Conservation (phyloP, 2,888 invertebrate genomes). For the Torymus auratus region DNA sequence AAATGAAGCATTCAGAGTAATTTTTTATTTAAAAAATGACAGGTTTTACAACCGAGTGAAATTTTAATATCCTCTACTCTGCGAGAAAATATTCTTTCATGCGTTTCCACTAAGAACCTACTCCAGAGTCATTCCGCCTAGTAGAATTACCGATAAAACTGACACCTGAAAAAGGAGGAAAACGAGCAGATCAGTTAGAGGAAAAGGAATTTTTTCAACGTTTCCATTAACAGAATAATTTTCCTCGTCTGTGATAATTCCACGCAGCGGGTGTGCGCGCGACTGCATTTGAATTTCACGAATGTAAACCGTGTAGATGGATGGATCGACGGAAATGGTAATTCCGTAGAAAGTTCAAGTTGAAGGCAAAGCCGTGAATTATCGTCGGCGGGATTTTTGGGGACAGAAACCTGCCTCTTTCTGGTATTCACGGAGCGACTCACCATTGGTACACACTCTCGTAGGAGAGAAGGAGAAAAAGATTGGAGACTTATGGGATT, state of each 20-base stretch:
- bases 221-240: slow-evolving; percentile 36
- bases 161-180: no score
- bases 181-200: no score
- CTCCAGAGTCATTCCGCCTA: no score
- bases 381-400: slow-evolving; percentile 30
- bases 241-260: not conserved
- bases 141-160: no score
- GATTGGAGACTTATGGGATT: slow-evolving; percentile 44
- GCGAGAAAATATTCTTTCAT: no score
- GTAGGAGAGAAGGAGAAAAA: slow-evolving; percentile 18
- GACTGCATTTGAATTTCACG: slow-evolving; percentile 36
- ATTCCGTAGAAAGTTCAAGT: slow-evolving; percentile 53
- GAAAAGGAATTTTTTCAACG: not conserved
- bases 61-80: no score
- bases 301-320: not conserved
- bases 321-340: slow-evolving; percentile 37
- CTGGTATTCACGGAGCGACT: slow-evolving; percentile 5
- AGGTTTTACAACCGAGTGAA: no score
- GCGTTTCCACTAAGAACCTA: no score
- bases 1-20: no score
- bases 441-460: not conserved
- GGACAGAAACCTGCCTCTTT: slow-evolving; percentile 5
- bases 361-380: slow-evolving; percentile 50
- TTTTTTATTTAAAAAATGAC: no score
- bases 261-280: not conserved